Conservation (phyloP, 2,113 vertebrate genomes). For the Orthonyx spaldingii region DNA sequence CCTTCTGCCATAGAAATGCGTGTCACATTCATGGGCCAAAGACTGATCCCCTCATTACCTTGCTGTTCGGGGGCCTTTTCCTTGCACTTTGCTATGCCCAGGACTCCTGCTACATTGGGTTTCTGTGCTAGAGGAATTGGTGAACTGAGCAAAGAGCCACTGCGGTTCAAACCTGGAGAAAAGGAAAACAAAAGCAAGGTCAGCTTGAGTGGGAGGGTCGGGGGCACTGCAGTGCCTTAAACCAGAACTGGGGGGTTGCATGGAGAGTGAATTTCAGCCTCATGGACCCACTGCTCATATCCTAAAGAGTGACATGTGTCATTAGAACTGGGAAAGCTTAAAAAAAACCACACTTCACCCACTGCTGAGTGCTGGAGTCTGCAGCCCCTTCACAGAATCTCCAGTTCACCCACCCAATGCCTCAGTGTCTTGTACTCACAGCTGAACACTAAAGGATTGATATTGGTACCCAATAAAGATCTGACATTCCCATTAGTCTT, state of each 20-base stretch:
- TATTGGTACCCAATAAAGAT: neutral
- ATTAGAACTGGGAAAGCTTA: neutral
- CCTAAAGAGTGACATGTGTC: neutral
- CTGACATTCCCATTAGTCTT: neutral
- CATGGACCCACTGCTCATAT: neutral
- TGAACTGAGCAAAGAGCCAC: constrained; percentile 82
- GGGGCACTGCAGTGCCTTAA: neutral
- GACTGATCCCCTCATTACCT: constrained; percentile 49
- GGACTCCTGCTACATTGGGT: constrained; percentile 71
- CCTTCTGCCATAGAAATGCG: neutral
- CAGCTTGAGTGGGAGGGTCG: neutral
- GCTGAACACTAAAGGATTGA: neutral
- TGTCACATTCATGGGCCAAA: neutral
- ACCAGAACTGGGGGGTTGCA: neutral
- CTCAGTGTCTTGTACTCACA: neutral
- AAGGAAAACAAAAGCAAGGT: neutral
- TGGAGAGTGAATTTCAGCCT: neutral
- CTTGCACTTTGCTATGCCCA: constrained; percentile 76
- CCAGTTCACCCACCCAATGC: neutral
- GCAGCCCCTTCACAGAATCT: neutral
- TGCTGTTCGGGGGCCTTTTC: constrained; percentile 85
- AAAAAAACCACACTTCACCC: neutral
- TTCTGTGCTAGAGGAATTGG: constrained; percentile 82
- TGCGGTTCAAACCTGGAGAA: constrained; percentile 82
- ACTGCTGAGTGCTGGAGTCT: neutral